Base-by-base conservation (phyloP, 2,888 invertebrate genomes). In the Luperina testacea region DNA sequence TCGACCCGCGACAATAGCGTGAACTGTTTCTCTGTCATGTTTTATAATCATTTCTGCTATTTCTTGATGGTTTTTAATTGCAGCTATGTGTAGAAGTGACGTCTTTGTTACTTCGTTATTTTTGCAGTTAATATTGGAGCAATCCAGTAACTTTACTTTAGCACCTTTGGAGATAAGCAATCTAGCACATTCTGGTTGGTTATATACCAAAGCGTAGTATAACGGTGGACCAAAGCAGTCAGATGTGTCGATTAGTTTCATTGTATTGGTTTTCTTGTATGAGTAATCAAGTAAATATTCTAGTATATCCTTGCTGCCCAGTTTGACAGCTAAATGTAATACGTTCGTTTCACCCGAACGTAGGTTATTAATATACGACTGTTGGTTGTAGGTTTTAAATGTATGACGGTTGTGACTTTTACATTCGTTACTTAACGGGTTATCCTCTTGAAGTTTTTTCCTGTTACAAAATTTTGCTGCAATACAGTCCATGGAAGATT, bases 1-100 rank as follows among this genome's bases (percentile, higher is more conserved):
- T 45, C 68, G 42, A 6, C 45, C 45, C 0, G 1, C 42, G 24
- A 27, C 17, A 11, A 20, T 27, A n/a, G 9, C 17, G 17, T 68
- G 17, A 45, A 68, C n/a, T 17, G 67, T 67, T 45, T 5, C 5
- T 17, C 5, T 67, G 17, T 67, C 67, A 42, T n/a, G 9, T 11
- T 45, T 45, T 45, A 45, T 45, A 17, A 68, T 68, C 17, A 68
- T 68, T 68, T 45, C 17, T n/a, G 68, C 68, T 68, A 68, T 45
- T 68, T 68, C 68, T 27, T 17, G 6, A 27, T 27, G 20, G 45
- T 68, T 68, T n/a, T 1, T 45, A 27, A 9, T 45, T 68, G 17
- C 68, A 20, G 45, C 67, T 45, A 42, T n/a, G 9, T 67, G 67
- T 9, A 67, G 5, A 42, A 42, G 67, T 42, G 67, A n/a, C 17